phyloP scores from a whole-genome alignment of 2,888 invertebrate genomes.

The Ecdyonurus torrentis region DNA sequence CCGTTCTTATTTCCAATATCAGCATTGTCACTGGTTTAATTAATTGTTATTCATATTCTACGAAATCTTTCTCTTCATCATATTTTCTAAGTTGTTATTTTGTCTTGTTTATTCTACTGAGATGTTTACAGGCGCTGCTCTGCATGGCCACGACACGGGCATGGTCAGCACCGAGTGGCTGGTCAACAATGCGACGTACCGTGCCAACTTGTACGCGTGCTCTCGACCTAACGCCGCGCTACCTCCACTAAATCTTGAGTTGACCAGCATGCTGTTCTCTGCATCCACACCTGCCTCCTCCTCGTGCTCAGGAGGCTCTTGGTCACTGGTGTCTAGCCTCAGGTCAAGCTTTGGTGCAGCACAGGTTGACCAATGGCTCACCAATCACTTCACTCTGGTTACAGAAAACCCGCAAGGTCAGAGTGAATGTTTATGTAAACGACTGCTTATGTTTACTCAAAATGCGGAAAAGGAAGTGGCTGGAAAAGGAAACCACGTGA shows the following conservation, averaged over 20 bases:
- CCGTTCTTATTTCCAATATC: too few relatives aligned
- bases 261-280: neutral
- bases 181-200: conserved; percentile 40
- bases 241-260: conserved; percentile 9
- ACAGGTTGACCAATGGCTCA: conserved; percentile 17
- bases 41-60: neutral
- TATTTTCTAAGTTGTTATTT: too few relatives aligned
- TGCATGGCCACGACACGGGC: conserved; percentile 53
- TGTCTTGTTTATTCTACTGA: too few relatives aligned
- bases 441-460: too few relatives aligned
- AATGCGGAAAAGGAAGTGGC: too few relatives aligned
- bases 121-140: conserved; percentile 30
- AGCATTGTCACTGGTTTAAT: neutral
- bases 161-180: conserved; percentile 42
- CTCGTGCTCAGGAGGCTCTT: conserved; percentile 8
- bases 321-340: conserved; percentile 16
- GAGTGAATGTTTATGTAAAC: too few relatives aligned
- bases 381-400: conserved; percentile 15
- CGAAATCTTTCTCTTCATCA: neutral
- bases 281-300: neutral
- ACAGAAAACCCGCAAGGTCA: conserved; percentile 16
- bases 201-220: conserved; percentile 40
- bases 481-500: too few relatives aligned
- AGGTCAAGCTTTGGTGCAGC: conserved; percentile 14
- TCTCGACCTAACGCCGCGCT: conserved; percentile 14